phyloP scores from a whole-genome alignment of 2,797 vertebrate genomes.

The Microcaecilia unicolor region DNA sequence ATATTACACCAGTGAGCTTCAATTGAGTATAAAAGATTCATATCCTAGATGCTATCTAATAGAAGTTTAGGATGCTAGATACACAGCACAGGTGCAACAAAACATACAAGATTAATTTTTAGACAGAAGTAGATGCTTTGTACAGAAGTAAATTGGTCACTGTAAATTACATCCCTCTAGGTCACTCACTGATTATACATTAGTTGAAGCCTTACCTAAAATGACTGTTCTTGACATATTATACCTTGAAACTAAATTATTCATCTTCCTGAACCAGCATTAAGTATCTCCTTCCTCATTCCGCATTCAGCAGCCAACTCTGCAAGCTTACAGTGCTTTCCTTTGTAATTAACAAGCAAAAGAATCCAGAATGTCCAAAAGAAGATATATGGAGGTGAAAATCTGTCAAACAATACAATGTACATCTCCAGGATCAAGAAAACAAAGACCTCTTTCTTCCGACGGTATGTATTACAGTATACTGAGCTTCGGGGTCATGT shows the following conservation, averaged over 20 bases:
- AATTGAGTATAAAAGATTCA: too few relatives aligned
- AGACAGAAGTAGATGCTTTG: constrained; percentile 14
- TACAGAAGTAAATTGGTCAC: constrained; percentile 15
- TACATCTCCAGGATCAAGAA: constrained; percentile 53
- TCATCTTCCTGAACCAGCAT: constrained; percentile 48
- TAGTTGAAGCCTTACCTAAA: constrained; percentile 46
- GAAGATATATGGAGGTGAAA: constrained; percentile 70
- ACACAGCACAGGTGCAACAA: too few relatives aligned
- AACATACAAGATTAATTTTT: too few relatives aligned
- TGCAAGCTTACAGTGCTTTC: constrained; percentile 8
- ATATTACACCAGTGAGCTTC: too few relatives aligned
- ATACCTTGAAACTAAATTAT: constrained; percentile 76
- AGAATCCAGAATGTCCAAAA: constrained; percentile 65
- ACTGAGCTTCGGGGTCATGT: constrained; percentile 1
- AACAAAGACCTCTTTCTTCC: constrained; percentile 46
- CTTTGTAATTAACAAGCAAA: constrained; percentile 20
- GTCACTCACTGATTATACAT: constrained; percentile 33
- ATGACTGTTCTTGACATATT: constrained; percentile 58
- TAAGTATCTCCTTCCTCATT: constrained; percentile 26
- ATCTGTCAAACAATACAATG: constrained; percentile 77
- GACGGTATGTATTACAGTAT: constrained; percentile 28
- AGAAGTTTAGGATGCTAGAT: too few relatives aligned
- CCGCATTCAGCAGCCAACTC: constrained; percentile 13
- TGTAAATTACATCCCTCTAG: constrained; percentile 12
- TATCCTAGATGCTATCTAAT: too few relatives aligned